Evolutionary conservation across 2,888 invertebrate species (phyloP), one percentile per base, ranked within the genome.

Genomic region (Hypsopygia costalis): DNA sequence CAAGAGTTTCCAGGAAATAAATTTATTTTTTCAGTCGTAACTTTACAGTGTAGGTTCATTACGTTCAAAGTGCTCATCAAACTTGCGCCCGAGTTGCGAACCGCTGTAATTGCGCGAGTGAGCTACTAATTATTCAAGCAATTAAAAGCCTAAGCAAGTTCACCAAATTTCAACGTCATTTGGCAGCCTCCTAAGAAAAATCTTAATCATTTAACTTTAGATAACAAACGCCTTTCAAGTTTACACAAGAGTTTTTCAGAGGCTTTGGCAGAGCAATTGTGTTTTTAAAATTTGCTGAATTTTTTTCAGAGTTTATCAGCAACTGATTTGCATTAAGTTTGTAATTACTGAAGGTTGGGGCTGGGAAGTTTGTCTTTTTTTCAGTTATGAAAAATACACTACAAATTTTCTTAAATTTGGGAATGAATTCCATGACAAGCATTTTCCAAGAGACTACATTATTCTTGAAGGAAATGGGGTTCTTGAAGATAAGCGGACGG

Each of bases 121-220:
- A 77, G 67, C 75, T 70, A 70, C 78, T 81, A 82, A 83, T 83
- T 81, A 79, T 76, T 78, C 67, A 64, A 74, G 77, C 73, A 83
- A 82, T 83, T 81, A 81, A 62, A 67, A 58, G 58, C 16, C 58
- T 44, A 54, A 59, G 55, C 55, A 61, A 74, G 64, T 70, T 64
- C 48, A 49, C 49, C 49, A 63, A 68, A 65, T 64, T 77, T 73
- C 66, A 66, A 51, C 70, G 63, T 68, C 73, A 69, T 73, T 78
- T 74, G 64, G 63, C 59, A 53, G 53, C 52, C 55, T 50, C 41
- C 21, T 47, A 53, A 52, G 63, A 69, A 73, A 79, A 75, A 73
- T 75, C 77, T 73, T 80, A 81, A 82, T 82, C 77, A 77, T 72
- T 68, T 53, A 79, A 81, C 74, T 81, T 76, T 50, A 69, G 16